Evolutionary conservation across 92 coral and sea anemone species (phyloP), one percentile per base, ranked within the genome.

Genomic region (Paramuricea clavata): DNA sequence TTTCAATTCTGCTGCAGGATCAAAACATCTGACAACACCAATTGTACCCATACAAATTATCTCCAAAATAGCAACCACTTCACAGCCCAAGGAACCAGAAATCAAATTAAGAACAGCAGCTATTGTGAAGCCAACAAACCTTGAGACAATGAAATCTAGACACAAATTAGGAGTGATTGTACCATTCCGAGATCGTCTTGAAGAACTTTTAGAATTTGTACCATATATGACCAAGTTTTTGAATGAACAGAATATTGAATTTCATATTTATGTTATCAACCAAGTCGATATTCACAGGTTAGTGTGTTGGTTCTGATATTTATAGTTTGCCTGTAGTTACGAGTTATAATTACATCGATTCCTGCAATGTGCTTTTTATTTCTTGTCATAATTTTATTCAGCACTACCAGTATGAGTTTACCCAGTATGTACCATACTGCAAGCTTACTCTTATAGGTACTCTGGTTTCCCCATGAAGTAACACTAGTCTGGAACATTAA

Each of bases 211-310:
- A 28, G 97, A 90, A 60, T 96, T 96, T 96, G 98, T 92, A 56
- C 99, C 99, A 35, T 94, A 96, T 71, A 96, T 96, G 99, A 93
- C 93, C 88, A 87, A 69, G 49, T 96, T 89, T 84, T 85, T 96
- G 59, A 93, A 85, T 78, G 91, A 90, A 47, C 93, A 96, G 94
- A 94, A 96, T 83, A 90, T 96, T 16, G 76, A 88, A 28, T 95
- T 94, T 83, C 92, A 93, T 80, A 91, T 96, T 43, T 93, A 89
- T 74, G 89, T 96, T 36, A 81, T 93, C n/a, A 93, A 96, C 64
- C 99, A 96, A 93, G 98, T 91, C 16, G 99, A 96, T 83, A 93
- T 83, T 23, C 93, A 94, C 90, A 96, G 99, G 99, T 94, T 81
- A 83, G 91, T 36, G 21, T 9, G 36, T 27, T 5, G 12, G 17